Base-by-base conservation (phyloP, 1,140 invertebrate species). In the Cepaea nemoralis region DNA sequence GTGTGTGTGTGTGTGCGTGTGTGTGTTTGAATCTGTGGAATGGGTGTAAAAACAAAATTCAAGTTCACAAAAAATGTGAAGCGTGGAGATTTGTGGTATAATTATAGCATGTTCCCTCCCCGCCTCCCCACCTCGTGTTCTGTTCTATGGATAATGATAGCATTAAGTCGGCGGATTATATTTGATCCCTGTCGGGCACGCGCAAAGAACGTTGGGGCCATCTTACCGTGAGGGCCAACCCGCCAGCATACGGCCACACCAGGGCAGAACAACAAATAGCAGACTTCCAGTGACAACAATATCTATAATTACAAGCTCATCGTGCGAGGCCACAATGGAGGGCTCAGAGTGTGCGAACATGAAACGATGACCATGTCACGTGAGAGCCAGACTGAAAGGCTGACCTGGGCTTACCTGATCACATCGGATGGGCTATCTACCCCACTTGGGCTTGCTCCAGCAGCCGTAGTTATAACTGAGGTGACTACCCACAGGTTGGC, bases 301-400 rank as follows among this genome's bases (percentile, higher is more conserved):
- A 74, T 74, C 71, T 74, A 74, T 74, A 74, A 74, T 74, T 74
- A 74, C 71, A 74, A 27, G 71, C 42, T 74, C 71, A 39, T n/a
- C 2, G n/a, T 74, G 48, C 3, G 50, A 12, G 71, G n/a, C 5
- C 16, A 39, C 39, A 48, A 42, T 42, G 35, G 24, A 31, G 35
- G 19, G 69, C 69, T 22, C n/a, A 19, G 59, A 6, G 3, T 31
- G n/a, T n/a, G n/a, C 59, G 59, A 27, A 2, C 59, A 31, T 63
- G 27, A 16, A 2, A 22, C 3, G 59, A 48, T 12, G 45, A n/a
- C n/a, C n/a, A n/a, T n/a, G n/a, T n/a, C n/a, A n/a, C n/a, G n/a
- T n/a, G n/a, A n/a, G n/a, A n/a, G n/a, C n/a, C n/a, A n/a, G n/a
- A n/a, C n/a, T n/a, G n/a, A n/a, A n/a, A n/a, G n/a, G n/a, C n/a